Percentiles rank a stretch among this genome's conserved stretches.
Evolutionary conservation across 2,888 invertebrate genomes (phyloP).

Genomic region (Gibbula magus): DNA sequence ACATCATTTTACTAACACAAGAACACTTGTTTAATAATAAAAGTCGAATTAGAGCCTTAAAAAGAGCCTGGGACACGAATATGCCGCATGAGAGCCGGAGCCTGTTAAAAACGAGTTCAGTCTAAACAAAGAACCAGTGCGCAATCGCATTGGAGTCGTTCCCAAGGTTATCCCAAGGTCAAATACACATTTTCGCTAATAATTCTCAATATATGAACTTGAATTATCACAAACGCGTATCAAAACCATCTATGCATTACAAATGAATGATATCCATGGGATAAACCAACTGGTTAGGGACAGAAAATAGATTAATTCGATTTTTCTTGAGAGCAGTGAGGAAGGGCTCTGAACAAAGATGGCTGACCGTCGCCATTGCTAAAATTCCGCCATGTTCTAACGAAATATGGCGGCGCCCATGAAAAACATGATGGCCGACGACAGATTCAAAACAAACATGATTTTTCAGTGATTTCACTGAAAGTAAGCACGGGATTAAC

Average conservation of each 20-base stretch:
- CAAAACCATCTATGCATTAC: no score
- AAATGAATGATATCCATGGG: no score
- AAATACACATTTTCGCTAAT: not conserved
- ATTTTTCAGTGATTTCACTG: slow-evolving; percentile 24
- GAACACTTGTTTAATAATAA: no score
- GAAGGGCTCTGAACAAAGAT: slow-evolving; percentile 59
- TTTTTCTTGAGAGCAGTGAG: not conserved
- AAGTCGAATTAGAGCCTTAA: no score
- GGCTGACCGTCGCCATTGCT: slow-evolving; percentile 77
- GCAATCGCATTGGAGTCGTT: not conserved
- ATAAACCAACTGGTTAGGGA: no score
- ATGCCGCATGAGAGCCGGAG: not conserved
- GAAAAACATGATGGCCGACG: slow-evolving; percentile 78
- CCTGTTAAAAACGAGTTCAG: not conserved
- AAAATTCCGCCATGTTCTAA: slow-evolving; percentile 78
- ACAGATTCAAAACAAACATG: slow-evolving; percentile 71
- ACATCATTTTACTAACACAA: no score
- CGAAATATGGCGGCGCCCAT: slow-evolving; percentile 81
- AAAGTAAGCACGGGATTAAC: not conserved
- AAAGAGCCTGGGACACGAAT: no score
- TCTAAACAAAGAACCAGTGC: slow-evolving; percentile 1
- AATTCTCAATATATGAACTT: not conserved
- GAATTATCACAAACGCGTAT: no score
- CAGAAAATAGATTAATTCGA: not conserved
- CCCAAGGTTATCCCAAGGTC: slow-evolving; percentile 22